phyloP scores from a whole-genome alignment of 2,888 invertebrate genomes.

The Lycocerus yunnanus region DNA sequence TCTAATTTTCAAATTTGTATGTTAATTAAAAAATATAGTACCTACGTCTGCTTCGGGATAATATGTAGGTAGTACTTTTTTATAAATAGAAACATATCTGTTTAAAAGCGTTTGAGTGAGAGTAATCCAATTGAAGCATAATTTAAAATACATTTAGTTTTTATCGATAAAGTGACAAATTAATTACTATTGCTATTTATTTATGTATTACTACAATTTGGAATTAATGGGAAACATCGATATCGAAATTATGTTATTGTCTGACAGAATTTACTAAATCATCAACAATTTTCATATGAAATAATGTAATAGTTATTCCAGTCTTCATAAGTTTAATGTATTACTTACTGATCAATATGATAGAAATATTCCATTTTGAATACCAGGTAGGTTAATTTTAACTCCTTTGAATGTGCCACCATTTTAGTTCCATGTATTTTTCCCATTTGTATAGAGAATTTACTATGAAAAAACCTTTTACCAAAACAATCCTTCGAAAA shows the following conservation, averaged over 20 bases:
- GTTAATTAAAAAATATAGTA: background rate
- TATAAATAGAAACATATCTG: background rate
- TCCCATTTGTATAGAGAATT: no score
- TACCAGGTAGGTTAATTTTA: background rate
- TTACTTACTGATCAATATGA: background rate
- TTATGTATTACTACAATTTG: background rate
- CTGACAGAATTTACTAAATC: background rate
- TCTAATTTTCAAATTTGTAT: background rate
- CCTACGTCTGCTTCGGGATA: background rate
- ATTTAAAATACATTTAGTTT: background rate
- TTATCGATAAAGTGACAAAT: background rate
- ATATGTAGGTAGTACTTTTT: background rate
- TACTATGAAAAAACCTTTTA: no score
- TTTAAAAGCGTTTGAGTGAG: background rate
- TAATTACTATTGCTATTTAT: background rate
- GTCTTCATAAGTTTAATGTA: background rate
- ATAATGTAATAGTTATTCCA: background rate
- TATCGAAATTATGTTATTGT: background rate
- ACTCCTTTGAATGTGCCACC: no score
- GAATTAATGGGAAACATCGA: background rate
- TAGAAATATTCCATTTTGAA: no score
- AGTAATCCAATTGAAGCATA: background rate
- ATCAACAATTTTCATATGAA: background rate
- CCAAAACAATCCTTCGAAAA: no score
- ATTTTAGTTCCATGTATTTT: no score